Conservation (phyloP, 2,113 vertebrate genomes). For the Sclerurus mexicanus region DNA sequence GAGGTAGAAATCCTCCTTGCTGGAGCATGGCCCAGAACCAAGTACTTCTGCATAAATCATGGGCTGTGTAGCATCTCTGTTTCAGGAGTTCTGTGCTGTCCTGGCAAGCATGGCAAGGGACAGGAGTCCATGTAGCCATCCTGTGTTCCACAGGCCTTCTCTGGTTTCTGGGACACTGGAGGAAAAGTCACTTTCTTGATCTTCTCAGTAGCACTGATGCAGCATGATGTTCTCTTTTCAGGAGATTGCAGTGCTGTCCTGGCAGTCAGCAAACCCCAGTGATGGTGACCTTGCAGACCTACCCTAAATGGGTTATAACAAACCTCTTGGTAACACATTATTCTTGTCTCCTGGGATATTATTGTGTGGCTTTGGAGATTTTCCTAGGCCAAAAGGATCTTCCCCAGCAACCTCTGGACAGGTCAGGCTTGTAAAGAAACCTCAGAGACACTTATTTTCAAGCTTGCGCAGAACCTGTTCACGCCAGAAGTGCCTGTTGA, state of each 20-base stretch:
- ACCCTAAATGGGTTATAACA: not conserved
- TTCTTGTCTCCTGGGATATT: not conserved
- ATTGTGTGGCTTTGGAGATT: not conserved
- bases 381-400: not conserved
- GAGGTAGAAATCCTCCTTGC: not conserved
- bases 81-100: not conserved
- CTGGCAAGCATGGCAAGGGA: not conserved
- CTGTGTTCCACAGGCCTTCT: not conserved
- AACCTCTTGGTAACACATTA: not conserved
- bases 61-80: not conserved
- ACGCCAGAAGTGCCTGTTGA: rapidly evolving
- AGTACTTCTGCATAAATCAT: not conserved
- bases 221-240: not conserved
- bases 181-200: not conserved
- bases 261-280: not conserved
- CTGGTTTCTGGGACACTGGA: not conserved
- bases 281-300: not conserved
- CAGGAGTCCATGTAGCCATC: not conserved
- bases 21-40: not conserved
- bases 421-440: not conserved
- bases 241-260: not conserved
- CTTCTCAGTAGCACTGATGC: not conserved
- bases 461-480: not conserved
- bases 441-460: not conserved
- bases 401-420: not conserved